phyloP scores from a whole-genome alignment of 1,140 invertebrate species.

The Parasteatoda tepidariorum region DNA sequence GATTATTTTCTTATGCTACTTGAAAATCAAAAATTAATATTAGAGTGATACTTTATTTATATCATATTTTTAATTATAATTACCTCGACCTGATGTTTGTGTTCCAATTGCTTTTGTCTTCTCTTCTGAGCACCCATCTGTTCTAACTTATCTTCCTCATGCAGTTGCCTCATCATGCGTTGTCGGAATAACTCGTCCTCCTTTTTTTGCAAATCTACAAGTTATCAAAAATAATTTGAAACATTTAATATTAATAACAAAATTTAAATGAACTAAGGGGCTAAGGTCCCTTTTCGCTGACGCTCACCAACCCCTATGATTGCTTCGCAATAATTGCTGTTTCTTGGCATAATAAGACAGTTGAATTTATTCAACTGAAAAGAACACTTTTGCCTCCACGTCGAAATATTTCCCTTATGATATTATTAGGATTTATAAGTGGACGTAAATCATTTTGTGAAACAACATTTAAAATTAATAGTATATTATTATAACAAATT shows the following conservation, averaged over 20 bases:
- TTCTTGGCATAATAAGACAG: not conserved
- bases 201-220: constrained; percentile 16
- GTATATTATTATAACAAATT: too few relatives aligned
- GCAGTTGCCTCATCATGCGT: constrained; percentile 6
- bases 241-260: not conserved
- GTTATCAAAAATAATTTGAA: not conserved
- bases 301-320: too few relatives aligned
- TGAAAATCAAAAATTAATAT: too few relatives aligned
- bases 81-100: constrained; percentile 26
- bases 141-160: constrained; percentile 47
- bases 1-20: too few relatives aligned
- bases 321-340: too few relatives aligned
- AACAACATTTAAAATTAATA: too few relatives aligned
- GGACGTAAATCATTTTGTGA: too few relatives aligned
- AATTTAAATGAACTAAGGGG: not conserved
- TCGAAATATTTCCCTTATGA: too few relatives aligned
- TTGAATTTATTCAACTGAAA: not conserved
- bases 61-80: too few relatives aligned
- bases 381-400: not conserved
- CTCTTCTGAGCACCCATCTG: constrained; percentile 27
- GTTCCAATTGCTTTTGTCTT: constrained; percentile 17
- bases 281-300: too few relatives aligned
- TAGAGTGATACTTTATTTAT: too few relatives aligned
- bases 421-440: too few relatives aligned
- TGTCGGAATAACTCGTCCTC: constrained; percentile 34